Evolutionary conservation across 2,797 vertebrate species (phyloP), one percentile per base, ranked within the genome.

Genomic region (Taeniopygia guttata): DNA sequence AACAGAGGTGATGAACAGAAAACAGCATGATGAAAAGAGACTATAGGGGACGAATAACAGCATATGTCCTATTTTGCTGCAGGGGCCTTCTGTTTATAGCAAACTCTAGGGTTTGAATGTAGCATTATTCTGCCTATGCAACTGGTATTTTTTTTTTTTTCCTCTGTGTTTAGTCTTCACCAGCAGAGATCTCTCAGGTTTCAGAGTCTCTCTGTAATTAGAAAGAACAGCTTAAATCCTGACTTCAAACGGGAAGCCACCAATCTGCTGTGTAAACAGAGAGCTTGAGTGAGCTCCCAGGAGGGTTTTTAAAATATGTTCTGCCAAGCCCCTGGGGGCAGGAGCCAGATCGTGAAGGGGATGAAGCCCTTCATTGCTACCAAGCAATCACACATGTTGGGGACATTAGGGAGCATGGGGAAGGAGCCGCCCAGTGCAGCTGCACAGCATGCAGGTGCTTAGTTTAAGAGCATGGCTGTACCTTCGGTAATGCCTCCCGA

Each of bases 211-310:
- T 89, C 78, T 81, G 94, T 97, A 96, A 97, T 97, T 96, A 96
- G 94, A 95, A 97, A 95, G 93, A 96, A 85, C 89, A 95, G 94
- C 94, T 97, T 97, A 97, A 97, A 97, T 96, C 95, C 92, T 92
- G 93, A 95, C 94, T 97, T 96, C 94, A 96, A 97, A 97, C 54
- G 43, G 94, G 95, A 89, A 94, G 93, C 95, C 95, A 96, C 93
- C 96, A 96, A 96, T 97, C 97, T 97, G 94, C 95, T 97, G 86
- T 95, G 96, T 96, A 97, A 97, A 97, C 95, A 97, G 93, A 94
- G 88, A 92, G 73, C 72, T 90, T 89, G 93, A 96, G 93, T 78
- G 96, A 94, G 92, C 84, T 95, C 94, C 78, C 46, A 15, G 75
- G 87, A 95, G 96, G 77, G 55, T 96, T 93, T 95, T 94, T 79